Evolutionary conservation across 2,797 vertebrate species (phyloP).

Genomic region (Scarus forsteni): DNA sequence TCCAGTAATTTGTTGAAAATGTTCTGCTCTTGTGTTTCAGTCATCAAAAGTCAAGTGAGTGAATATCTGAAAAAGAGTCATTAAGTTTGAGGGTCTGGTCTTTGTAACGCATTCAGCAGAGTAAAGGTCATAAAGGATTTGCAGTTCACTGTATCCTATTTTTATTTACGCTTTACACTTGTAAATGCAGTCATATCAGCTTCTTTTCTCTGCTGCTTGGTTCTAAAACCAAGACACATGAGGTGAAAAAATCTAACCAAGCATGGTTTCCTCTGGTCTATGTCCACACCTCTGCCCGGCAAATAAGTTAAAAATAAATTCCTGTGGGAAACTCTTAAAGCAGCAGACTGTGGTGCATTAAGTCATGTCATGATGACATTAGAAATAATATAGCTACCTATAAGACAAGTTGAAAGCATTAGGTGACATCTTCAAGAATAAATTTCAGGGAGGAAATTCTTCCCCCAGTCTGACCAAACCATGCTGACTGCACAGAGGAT

Average conservation of each 20-base stretch:
- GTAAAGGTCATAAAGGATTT: too few relatives aligned
- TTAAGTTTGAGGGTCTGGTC: too few relatives aligned
- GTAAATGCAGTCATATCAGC: too few relatives aligned
- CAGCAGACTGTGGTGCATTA: conserved; percentile 8
- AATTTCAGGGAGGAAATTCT: conserved; percentile 38
- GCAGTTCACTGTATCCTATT: too few relatives aligned
- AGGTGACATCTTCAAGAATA: conserved; percentile 17
- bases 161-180: too few relatives aligned
- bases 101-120: too few relatives aligned
- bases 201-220: not conserved
- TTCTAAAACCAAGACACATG: not conserved
- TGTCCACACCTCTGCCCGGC: conserved; percentile 10
- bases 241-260: not conserved
- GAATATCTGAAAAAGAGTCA: too few relatives aligned
- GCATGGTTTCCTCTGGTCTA: not conserved
- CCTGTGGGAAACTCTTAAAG: conserved; percentile 10
- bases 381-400: conserved; percentile 13
- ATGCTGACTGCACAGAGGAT: conserved; percentile 23
- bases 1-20: too few relatives aligned
- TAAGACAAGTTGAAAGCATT: conserved; percentile 12
- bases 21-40: too few relatives aligned
- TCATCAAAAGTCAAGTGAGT: too few relatives aligned
- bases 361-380: conserved; percentile 21
- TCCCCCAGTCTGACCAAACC: conserved; percentile 26
- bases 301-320: conserved; percentile 28